Conservation (phyloP, 2,797 vertebrate genomes). For the Fistularia commersonii region DNA sequence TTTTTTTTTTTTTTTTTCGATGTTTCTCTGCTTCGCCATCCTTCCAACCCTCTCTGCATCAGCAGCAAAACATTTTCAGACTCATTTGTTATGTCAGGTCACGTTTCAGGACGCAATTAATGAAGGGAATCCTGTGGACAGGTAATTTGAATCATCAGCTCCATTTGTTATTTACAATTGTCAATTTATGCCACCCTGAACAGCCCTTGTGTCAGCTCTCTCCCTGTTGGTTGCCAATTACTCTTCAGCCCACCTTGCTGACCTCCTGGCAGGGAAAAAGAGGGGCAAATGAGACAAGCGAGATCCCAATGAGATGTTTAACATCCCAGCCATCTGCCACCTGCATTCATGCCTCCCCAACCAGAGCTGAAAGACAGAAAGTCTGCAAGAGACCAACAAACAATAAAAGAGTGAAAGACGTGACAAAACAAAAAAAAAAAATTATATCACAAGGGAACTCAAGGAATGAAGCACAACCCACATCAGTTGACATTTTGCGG, state of each 20-base stretch:
- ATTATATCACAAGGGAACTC: conserved; percentile 22
- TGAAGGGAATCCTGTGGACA: conserved; percentile 70
- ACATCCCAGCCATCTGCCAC: conserved; percentile 76
- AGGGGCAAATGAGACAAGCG: conserved; percentile 57
- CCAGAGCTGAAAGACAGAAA: conserved; percentile 29
- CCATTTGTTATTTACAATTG: conserved; percentile 83
- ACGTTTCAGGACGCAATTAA: conserved; percentile 78
- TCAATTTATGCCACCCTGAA: conserved; percentile 72
- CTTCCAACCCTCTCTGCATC: conserved; percentile 30
- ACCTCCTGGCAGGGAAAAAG: conserved; percentile 69
- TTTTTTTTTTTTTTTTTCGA: conserved; percentile 65
- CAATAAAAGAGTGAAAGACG: conserved; percentile 32
- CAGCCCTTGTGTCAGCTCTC: conserved; percentile 62
- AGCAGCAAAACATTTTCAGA: conserved; percentile 34
- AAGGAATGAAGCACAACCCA: too few relatives aligned
- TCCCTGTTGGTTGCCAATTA: conserved; percentile 76
- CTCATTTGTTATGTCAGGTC: conserved; percentile 72
- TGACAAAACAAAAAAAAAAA: conserved; percentile 18
- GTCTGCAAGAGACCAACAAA: conserved; percentile 27
- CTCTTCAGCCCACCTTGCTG: conserved; percentile 78
- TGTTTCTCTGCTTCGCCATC: neutral
- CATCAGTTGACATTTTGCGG: too few relatives aligned
- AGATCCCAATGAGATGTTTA: conserved; percentile 67
- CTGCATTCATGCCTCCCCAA: conserved; percentile 46
- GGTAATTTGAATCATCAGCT: conserved; percentile 75